Evolutionary conservation across 1,140 invertebrate species (phyloP).

Genomic region (Trypoxylus dichotomus): DNA sequence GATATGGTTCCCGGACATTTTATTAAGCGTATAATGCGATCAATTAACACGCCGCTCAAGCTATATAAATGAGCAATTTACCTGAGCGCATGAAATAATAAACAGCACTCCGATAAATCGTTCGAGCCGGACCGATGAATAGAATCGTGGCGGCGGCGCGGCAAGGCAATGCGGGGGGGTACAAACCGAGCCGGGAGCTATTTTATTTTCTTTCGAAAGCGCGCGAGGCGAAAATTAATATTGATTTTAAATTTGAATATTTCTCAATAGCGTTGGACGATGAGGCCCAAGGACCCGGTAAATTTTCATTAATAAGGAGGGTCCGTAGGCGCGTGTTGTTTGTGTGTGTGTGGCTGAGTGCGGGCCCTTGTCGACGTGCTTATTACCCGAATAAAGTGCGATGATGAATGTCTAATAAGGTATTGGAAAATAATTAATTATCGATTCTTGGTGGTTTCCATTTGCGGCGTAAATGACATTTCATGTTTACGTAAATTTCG

Average conservation of each 20-base stretch:
- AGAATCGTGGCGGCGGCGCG: neutral
- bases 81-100: neutral
- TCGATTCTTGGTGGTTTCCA: neutral
- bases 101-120: neutral
- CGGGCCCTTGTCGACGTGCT: neutral
- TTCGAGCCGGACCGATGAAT: neutral
- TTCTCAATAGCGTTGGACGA: neutral
- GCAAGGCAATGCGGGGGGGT: neutral
- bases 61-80: neutral
- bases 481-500: neutral
- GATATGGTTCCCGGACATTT: neutral
- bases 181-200: neutral
- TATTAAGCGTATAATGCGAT: neutral
- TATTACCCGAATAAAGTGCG: neutral
- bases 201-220: neutral
- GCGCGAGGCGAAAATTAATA: neutral
- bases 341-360: neutral
- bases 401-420: neutral
- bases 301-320: neutral
- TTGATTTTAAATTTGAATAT: slow-evolving; percentile 1
- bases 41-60: neutral
- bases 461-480: neutral
- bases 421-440: slow-evolving; percentile 1
- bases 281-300: neutral
- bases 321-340: no score